A percentile compares a stretch with the other conserved stretches of the same genome.
These are phyloP conservation scores for Petrolisthes cinctipes DNA, from an alignment of 2,888 invertebrate genomes.

Conservation along the genomic window DNA sequence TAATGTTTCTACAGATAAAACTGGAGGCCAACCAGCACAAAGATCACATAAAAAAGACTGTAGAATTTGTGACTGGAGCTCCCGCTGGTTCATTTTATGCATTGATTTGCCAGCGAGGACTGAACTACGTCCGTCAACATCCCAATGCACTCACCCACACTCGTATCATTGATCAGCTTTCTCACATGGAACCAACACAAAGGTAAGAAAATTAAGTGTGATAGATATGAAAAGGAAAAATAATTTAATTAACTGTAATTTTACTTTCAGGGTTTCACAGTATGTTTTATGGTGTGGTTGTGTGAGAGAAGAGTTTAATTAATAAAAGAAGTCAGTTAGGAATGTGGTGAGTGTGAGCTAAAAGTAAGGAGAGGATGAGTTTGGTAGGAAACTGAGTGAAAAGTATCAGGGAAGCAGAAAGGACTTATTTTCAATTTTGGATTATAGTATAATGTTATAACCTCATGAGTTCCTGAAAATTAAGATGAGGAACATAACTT, in stretches of 20 bases:
- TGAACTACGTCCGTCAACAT: constrained; percentile 40
- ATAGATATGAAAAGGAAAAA: neutral
- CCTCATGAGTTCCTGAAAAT: too few relatives aligned
- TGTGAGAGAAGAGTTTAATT: too few relatives aligned
- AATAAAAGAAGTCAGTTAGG: too few relatives aligned
- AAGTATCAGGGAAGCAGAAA: too few relatives aligned
- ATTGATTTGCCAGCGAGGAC: constrained; percentile 33
- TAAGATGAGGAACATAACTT: neutral
- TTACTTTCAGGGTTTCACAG: too few relatives aligned
- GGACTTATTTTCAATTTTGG: too few relatives aligned
- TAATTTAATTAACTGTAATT: neutral
- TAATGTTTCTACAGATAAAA: constrained; percentile 24
- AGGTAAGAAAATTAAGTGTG: constrained; percentile 21
- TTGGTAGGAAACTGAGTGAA: too few relatives aligned
- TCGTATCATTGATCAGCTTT: constrained; percentile 30
- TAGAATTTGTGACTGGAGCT: constrained; percentile 72
- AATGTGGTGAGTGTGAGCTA: too few relatives aligned
- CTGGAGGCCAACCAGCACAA: constrained; percentile 73
- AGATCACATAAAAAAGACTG: constrained; percentile 73
- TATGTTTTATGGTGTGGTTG: too few relatives aligned
- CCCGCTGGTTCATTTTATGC: constrained; percentile 70
- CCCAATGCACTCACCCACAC: constrained; percentile 34
- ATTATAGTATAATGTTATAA: too few relatives aligned
- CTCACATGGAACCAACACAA: constrained; percentile 35
- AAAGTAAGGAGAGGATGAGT: too few relatives aligned